Evolutionary conservation across 30 jellyfish, hydroid and myxozoan genomes (phyloP), one percentile per base, ranked within the genome.

Genomic region (Pseudorhiza aurosa): DNA sequence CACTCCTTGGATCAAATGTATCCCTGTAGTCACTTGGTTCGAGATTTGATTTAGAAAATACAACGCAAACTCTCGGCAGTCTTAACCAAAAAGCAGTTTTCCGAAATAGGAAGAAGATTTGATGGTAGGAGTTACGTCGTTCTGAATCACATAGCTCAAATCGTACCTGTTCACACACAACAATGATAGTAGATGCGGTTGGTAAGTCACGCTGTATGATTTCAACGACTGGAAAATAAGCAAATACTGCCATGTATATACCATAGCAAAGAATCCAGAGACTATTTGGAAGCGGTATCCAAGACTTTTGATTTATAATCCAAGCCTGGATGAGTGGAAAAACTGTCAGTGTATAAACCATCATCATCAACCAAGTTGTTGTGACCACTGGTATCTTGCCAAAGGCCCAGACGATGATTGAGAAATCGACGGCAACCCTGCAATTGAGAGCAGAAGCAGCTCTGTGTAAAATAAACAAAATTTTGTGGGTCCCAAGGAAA

Each of bases 351-450:
- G 95, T 65, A 68, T 88, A 88, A 19, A 75, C 72, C 72, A 77
- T 47, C 95, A 88, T 70, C 78, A 28, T 69, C 80, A 81, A n/a
- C 97, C 97, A 88, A 8, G 77, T 81, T 35, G 87, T 30, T 4
- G 64, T 70, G 21, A 88, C 95, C 0, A 68, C 57, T 22, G 91
- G 53, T 18, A 69, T 43, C 51, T 88, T 81, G 33, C 97, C 97
- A 81, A 88, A 81, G 0, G 91, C 95, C 97, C 97, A 88, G 9
- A 74, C 26, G 36, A 88, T 74, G 58, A 80, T 65, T 8, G 97
- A 88, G 28, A 80, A 81, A 45, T 88, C 90, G 17, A 88, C 17
- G 6, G 78, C 79, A 7, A 88, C 10, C 62, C 97, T 88, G 70
- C n/a, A 65, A 68, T 1, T 58, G 19, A 67, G 22, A n/a, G n/a